Base-by-base conservation (phyloP, 92 coral and sea anemone genomes). In the Heteractis magnifica region DNA sequence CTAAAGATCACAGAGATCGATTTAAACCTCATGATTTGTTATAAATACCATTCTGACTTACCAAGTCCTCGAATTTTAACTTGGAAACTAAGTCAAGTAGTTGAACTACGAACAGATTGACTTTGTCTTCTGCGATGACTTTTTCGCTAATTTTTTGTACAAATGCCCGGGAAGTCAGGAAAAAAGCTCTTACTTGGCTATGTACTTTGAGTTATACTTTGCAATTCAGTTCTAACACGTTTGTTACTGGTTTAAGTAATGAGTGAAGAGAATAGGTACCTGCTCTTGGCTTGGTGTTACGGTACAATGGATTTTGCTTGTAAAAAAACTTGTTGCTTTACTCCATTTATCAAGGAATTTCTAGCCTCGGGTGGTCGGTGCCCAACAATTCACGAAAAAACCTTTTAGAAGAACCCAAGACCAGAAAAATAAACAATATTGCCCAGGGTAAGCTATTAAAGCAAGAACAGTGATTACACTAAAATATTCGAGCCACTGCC, bases 201-300 rank as follows among this genome's bases (percentile, higher is more conserved):
- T 81, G 84, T 81, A 81, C 84, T 81, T 64, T 81, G 15, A 21
- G 52, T 56, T 81, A 68, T 70, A 70, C 84, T 81, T 68, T 70
- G 52, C 34, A 80, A 80, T 59, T 64, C 83, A 80, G 56, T 65
- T 80, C 71, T 74, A 65, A 80, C 83, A 81, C 84, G 84, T 81
- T 81, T 60, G 23, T 18, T 62, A 79, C 70, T 62, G 52, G 71
- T 60, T 19, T 55, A 81, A 68, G 84, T 81, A 81, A 81, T 70
- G 49, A 71, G n/a, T 44, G 79, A 81, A 81, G 62, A 80, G 70
- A 51, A 51, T 6, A 0, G 84, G 77, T 81, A 81, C 84, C 84
- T 53, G 84, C 20, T 16, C 10, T 11, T 15, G 49, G 20, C 9
- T 52, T 50, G 50, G 79, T 19, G 49, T 49, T 68, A 81, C 77